phyloP scores from a whole-genome alignment of 2,888 invertebrate genomes.

The Mythimna ferrago region DNA sequence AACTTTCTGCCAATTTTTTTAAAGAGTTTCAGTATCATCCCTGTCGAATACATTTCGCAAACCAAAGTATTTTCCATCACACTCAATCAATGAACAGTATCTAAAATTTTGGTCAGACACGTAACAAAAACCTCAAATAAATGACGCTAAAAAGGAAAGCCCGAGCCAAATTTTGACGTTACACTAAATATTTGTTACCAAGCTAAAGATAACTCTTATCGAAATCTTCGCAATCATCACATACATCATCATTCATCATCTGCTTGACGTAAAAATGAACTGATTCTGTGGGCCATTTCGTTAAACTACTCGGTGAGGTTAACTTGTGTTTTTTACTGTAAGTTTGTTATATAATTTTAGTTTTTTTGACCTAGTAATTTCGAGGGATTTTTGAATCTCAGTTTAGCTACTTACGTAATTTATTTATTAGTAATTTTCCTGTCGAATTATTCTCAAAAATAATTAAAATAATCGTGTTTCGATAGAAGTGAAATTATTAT shows the following conservation, averaged over 20 bases:
- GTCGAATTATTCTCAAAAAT: neutral
- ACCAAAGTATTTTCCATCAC: neutral
- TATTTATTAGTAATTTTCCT: too few relatives aligned
- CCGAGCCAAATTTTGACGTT: slow-evolving; percentile 56
- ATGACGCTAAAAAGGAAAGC: slow-evolving; percentile 47
- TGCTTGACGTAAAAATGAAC: slow-evolving; percentile 78
- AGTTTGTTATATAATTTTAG: slow-evolving; percentile 53
- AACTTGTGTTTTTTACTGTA: slow-evolving; percentile 54
- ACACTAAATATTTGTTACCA: slow-evolving; percentile 65
- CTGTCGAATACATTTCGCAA: neutral
- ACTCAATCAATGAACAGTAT: neutral
- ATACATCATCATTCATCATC: slow-evolving; percentile 88
- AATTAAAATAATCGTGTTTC: neutral
- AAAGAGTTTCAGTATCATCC: neutral
- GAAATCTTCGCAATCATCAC: slow-evolving; percentile 73
- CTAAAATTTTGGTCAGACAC: neutral
- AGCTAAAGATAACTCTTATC: slow-evolving; percentile 74
- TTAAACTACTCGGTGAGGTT: slow-evolving; percentile 71
- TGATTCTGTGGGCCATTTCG: slow-evolving; percentile 76
- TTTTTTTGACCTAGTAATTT: slow-evolving; percentile 27
- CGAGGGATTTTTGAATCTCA: slow-evolving; percentile 21
- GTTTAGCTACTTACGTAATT: neutral
- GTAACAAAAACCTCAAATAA: slow-evolving; percentile 2
- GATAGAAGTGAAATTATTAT: neutral
- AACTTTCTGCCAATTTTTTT: neutral